Evolutionary conservation across 1,140 invertebrate species (phyloP).

Genomic region (Conus betulinus): DNA sequence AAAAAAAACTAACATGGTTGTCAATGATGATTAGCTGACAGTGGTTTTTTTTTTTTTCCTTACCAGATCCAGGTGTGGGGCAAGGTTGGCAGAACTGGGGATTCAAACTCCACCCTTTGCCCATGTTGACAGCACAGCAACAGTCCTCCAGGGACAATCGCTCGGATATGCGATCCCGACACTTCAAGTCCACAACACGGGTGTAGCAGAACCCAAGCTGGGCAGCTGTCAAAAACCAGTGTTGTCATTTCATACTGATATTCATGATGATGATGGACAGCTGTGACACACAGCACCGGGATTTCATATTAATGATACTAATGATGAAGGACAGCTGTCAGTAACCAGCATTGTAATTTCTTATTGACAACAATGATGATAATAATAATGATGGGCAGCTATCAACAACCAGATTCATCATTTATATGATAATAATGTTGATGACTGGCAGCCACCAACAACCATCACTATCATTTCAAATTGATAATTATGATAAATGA

Average conservation of each 20-base stretch:
- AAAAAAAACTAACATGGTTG: not conserved
- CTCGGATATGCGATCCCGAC: conserved; percentile 82
- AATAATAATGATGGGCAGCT: no score
- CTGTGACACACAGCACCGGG: no score
- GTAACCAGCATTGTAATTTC: no score
- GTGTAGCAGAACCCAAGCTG: conserved; percentile 84
- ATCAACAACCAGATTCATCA: no score
- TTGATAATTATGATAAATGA: no score
- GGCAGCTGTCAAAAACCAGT: conserved; percentile 49
- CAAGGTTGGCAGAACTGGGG: conserved; percentile 82
- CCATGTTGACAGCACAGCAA: conserved; percentile 82
- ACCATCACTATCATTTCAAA: no score
- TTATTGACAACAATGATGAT: no score
- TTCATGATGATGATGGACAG: no score
- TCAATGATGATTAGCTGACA: not conserved
- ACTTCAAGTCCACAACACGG: conserved; percentile 82
- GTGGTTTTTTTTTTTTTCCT: not conserved
- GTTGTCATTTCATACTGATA: not conserved
- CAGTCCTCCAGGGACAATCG: conserved; percentile 89
- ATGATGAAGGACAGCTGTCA: no score
- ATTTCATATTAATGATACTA: no score
- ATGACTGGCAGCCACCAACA: no score
- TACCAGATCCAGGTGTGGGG: conserved; percentile 76
- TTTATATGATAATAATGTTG: no score
- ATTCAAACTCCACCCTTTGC: conserved; percentile 88